These are phyloP conservation scores for Megathymus violae DNA, from an alignment of 1,140 invertebrate genomes.

Conservation along the genomic window DNA sequence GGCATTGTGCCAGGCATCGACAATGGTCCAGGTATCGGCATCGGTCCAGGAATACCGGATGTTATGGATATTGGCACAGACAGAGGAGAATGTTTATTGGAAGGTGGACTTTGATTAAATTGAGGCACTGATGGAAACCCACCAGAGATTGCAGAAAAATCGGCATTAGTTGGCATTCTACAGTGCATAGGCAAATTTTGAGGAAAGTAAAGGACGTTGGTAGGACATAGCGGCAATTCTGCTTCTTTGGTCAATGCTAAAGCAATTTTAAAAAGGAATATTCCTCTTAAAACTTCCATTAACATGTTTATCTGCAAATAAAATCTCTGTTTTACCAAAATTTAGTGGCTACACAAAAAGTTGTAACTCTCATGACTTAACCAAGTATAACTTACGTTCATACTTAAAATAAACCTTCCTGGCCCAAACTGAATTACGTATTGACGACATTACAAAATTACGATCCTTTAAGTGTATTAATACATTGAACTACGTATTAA, in stretches of 20 bases:
- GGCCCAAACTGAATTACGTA: not conserved
- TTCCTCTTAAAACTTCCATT: not conserved
- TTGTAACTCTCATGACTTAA: not conserved
- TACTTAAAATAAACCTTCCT: conserved; percentile 18
- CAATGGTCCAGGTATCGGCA: conserved; percentile 33
- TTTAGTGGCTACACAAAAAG: not conserved
- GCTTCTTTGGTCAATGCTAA: conserved; percentile 40
- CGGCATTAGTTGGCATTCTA: conserved; percentile 53
- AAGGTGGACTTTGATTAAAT: conserved; percentile 41
- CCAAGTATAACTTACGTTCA: conserved; percentile 10
- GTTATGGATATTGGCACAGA: conserved; percentile 41
- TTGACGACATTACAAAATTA: conserved; percentile 1
- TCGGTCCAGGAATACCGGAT: conserved; percentile 35
- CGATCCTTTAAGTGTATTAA: conserved; percentile 9
- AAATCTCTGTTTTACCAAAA: not conserved
- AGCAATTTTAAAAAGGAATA: conserved; percentile 2
- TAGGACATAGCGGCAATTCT: conserved; percentile 66
- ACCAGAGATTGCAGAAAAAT: conserved; percentile 25
- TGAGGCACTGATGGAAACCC: conserved; percentile 37
- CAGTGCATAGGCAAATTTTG: conserved; percentile 76
- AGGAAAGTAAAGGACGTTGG: conserved; percentile 65
- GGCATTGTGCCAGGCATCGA: conserved; percentile 42
- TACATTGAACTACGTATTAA: not conserved
- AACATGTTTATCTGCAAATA: conserved; percentile 17
- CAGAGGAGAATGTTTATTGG: conserved; percentile 42